Evolutionary conservation across 1,140 invertebrate genomes (phyloP).

Genomic region (Nebria ingens): DNA sequence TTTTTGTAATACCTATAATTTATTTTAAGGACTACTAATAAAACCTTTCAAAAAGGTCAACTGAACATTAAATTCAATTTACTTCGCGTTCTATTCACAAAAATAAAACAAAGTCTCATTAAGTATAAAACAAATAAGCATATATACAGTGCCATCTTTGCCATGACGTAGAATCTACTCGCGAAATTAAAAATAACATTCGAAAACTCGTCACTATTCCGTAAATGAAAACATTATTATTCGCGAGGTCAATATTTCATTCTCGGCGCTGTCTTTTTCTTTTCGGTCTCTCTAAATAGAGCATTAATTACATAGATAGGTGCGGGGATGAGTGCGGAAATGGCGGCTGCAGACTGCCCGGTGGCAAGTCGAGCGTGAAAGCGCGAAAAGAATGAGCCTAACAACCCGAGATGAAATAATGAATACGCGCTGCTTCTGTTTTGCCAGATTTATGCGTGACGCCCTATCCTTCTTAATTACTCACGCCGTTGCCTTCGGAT

Average conservation of each 20-base stretch:
- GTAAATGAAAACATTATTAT: conserved; percentile 1
- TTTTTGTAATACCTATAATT: too few relatives aligned
- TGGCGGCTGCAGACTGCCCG: neutral
- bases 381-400: conserved; percentile 7
- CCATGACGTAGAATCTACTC: too few relatives aligned
- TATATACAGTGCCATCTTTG: too few relatives aligned
- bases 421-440: neutral
- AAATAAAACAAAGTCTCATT: too few relatives aligned
- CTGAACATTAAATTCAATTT: too few relatives aligned
- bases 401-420: conserved; percentile 9
- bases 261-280: neutral
- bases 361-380: neutral
- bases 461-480: neutral
- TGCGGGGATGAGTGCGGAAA: too few relatives aligned
- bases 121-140: too few relatives aligned
- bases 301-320: neutral
- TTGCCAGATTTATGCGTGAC: neutral
- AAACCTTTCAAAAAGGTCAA: too few relatives aligned
- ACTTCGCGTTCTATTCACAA: too few relatives aligned
- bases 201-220: too few relatives aligned
- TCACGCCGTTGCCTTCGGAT: neutral
- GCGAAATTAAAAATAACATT: too few relatives aligned
- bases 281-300: neutral
- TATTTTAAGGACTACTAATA: too few relatives aligned
- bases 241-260: neutral